Evolutionary conservation across 2,113 vertebrate species (phyloP).

Genomic region (Chlorodrepanis virens): DNA sequence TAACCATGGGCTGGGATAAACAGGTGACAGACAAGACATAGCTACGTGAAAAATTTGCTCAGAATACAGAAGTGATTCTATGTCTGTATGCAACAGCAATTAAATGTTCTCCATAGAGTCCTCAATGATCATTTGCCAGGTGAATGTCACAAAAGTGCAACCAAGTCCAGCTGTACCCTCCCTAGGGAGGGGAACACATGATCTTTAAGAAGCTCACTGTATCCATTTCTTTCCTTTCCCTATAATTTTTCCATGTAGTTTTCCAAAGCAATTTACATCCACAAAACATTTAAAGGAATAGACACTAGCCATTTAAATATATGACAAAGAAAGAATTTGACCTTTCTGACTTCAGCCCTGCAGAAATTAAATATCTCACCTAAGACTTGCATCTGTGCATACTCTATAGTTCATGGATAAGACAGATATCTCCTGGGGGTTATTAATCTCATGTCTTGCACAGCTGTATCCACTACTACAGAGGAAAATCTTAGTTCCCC

Average conservation of each 20-base stretch:
- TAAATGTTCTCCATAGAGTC: neutral
- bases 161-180: neutral
- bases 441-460: neutral
- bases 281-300: neutral
- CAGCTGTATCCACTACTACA: neutral
- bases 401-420: neutral
- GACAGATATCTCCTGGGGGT: neutral
- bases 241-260: neutral
- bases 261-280: neutral
- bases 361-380: neutral
- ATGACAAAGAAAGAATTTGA: neutral
- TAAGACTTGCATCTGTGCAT: neutral
- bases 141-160: neutral
- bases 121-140: neutral
- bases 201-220: neutral
- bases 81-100: fast-evolving
- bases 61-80: neutral
- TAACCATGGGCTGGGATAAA: neutral
- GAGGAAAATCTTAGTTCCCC: neutral
- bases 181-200: neutral
- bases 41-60: neutral
- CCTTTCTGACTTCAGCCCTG: neutral
- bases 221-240: neutral
- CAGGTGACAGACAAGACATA: neutral
- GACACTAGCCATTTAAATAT: neutral